These are phyloP conservation scores for Oreonectes daqikongensis DNA, from an alignment of 2,797 vertebrate genomes.

Conservation along the genomic window DNA sequence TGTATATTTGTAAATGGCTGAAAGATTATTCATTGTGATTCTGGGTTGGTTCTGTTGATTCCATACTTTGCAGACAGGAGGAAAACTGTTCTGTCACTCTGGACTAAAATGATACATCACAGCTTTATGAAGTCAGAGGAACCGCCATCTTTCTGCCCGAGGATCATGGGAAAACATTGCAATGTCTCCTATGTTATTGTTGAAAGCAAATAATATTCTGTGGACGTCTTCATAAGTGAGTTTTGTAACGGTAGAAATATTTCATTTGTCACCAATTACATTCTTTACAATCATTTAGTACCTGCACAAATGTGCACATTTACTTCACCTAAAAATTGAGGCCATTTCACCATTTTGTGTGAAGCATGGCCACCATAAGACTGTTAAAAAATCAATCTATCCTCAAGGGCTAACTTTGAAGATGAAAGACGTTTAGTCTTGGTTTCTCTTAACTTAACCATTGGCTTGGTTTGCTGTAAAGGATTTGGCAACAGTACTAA, in stretches of 20 bases:
- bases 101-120: conserved; percentile 36
- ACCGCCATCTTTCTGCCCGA: background rate
- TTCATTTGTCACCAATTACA: background rate
- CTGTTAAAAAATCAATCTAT: conserved; percentile 31
- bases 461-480: conserved; percentile 46
- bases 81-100: conserved; percentile 18
- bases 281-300: background rate
- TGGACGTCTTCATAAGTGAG: background rate
- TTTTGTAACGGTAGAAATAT: background rate
- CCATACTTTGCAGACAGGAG: conserved; percentile 11
- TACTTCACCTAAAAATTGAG: conserved; percentile 6
- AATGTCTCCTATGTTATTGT: conserved; percentile 1
- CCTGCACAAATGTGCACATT: background rate
- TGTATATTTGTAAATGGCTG: background rate
- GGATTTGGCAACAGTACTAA: conserved; percentile 45
- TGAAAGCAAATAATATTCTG: background rate
- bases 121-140: conserved; percentile 13
- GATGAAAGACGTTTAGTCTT: conserved; percentile 39
- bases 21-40: conserved; percentile 17
- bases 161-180: conserved; percentile 6
- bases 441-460: conserved; percentile 49
- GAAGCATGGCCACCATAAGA: conserved; percentile 30
- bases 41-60: conserved; percentile 23
- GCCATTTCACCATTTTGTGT: conserved; percentile 29
- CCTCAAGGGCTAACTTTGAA: conserved; percentile 46